These are phyloP conservation scores for Pyrrhia umbra DNA, from an alignment of 2,888 invertebrate species.

Conservation along the genomic window DNA sequence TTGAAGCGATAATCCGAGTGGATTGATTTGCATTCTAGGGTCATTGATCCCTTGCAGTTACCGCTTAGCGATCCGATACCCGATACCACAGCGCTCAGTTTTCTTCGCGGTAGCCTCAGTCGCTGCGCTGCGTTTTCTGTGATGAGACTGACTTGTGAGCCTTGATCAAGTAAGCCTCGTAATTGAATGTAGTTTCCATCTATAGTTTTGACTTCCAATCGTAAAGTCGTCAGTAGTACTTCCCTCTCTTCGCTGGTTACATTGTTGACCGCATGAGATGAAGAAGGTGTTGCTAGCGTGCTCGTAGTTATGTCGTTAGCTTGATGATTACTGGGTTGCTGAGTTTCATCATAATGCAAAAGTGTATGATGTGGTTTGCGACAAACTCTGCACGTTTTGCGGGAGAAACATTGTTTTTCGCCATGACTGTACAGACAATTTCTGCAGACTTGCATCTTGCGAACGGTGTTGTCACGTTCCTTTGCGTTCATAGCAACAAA, in stretches of 20 bases:
- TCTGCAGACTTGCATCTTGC: conserved; percentile 41
- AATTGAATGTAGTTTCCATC: conserved; percentile 28
- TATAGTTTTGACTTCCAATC: conserved; percentile 8
- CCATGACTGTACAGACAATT: conserved; percentile 49
- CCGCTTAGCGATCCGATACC: conserved; percentile 13
- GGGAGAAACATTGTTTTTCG: conserved; percentile 29
- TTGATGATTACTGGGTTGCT: neutral
- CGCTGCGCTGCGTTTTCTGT: conserved; percentile 34
- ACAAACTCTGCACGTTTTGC: conserved; percentile 49
- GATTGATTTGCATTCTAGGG: conserved; percentile 11
- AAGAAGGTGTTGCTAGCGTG: conserved; percentile 2
- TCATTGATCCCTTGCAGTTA: conserved; percentile 25
- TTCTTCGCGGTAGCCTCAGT: conserved; percentile 18
- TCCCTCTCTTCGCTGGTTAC: conserved; percentile 1
- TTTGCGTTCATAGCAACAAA: conserved; percentile 22
- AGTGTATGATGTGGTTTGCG: conserved; percentile 43
- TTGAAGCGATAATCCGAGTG: conserved; percentile 24
- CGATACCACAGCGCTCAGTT: conserved; percentile 18
- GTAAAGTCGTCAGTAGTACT: conserved; percentile 1
- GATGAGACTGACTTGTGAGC: conserved; percentile 35
- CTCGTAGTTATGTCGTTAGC: neutral
- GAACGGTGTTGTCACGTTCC: conserved; percentile 14
- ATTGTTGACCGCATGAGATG: conserved; percentile 13
- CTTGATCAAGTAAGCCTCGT: conserved; percentile 38
- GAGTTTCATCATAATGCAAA: conserved; percentile 26